Percentiles rank a stretch among this genome's conserved stretches.
These are phyloP conservation scores for Psix sp. DNA, from an alignment of 1,140 invertebrate genomes.

Conservation along the genomic window DNA sequence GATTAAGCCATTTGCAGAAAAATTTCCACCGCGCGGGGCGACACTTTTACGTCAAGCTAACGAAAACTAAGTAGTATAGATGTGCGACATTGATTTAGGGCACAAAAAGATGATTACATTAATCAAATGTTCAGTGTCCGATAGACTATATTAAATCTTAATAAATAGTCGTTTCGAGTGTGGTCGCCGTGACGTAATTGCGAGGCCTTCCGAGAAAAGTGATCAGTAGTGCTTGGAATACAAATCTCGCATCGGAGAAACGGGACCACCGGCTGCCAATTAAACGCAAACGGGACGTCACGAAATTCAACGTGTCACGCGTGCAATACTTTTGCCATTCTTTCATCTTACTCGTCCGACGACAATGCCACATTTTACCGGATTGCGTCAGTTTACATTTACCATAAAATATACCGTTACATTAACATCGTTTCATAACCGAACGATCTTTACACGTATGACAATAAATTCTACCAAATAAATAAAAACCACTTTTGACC, in stretches of 20 bases:
- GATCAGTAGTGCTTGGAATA: slow-evolving; percentile 48
- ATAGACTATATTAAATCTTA: slow-evolving; percentile 45
- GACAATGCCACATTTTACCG: no score
- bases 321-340: slow-evolving; percentile 21
- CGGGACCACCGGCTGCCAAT: slow-evolving; percentile 51
- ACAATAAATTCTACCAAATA: no score
- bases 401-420: no score
- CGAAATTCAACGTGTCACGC: slow-evolving; percentile 27
- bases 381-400: no score
- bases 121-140: slow-evolving; percentile 18
- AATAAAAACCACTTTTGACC: no score
- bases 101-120: slow-evolving; percentile 10
- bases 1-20: not conserved
- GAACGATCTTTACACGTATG: no score
- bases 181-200: slow-evolving; percentile 48
- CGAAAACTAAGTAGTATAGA: no score
- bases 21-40: not conserved
- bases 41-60: no score
- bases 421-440: no score
- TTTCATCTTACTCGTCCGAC: slow-evolving; percentile 3
- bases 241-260: slow-evolving; percentile 48
- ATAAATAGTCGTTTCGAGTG: slow-evolving; percentile 42
- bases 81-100: slow-evolving; percentile 5
- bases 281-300: slow-evolving; percentile 39
- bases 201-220: slow-evolving; percentile 55